Percentiles rank a stretch among this genome's conserved stretches.
These are phyloP conservation scores for Xiphophorus hellerii DNA, from an alignment of 2,113 vertebrate genomes.

Conservation along the genomic window DNA sequence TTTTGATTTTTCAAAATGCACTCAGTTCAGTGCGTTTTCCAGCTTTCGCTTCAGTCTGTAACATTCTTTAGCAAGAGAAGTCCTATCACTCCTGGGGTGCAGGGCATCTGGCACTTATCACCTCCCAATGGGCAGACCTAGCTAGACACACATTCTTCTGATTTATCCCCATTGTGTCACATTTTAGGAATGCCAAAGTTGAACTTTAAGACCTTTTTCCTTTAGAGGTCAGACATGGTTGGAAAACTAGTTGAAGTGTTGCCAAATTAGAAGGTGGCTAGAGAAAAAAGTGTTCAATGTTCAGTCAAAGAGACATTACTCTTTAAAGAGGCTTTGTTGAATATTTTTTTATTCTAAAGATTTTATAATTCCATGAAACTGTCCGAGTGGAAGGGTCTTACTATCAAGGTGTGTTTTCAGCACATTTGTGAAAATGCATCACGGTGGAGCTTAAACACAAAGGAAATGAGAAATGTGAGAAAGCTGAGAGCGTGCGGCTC, in stretches of 20 bases:
- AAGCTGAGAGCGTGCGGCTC: neutral
- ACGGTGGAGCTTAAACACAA: neutral
- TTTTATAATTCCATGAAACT: slow-evolving; percentile 14
- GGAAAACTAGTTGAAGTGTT: neutral
- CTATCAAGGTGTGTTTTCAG: neutral
- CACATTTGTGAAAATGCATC: slow-evolving; percentile 4
- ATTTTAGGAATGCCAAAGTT: slow-evolving; percentile 11
- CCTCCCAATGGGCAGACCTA: slow-evolving; percentile 25
- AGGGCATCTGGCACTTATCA: slow-evolving; percentile 29
- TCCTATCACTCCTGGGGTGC: neutral
- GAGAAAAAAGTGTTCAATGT: neutral
- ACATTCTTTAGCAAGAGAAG: neutral
- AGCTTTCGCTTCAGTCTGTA: neutral
- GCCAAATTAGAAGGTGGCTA: neutral
- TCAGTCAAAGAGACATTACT: neutral
- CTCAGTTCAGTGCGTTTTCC: neutral
- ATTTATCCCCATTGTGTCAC: slow-evolving; percentile 21
- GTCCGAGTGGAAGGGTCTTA: slow-evolving; percentile 42
- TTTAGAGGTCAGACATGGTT: neutral
- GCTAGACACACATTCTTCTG: slow-evolving; percentile 20
- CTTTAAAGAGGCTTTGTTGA: neutral
- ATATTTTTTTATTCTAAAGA: neutral
- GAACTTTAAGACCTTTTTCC: neutral
- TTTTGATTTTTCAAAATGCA: neutral
- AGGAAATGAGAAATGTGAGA: slow-evolving; percentile 16